Evolutionary conservation across 2,888 invertebrate species (phyloP).

Genomic region (Crioceris asparagi): DNA sequence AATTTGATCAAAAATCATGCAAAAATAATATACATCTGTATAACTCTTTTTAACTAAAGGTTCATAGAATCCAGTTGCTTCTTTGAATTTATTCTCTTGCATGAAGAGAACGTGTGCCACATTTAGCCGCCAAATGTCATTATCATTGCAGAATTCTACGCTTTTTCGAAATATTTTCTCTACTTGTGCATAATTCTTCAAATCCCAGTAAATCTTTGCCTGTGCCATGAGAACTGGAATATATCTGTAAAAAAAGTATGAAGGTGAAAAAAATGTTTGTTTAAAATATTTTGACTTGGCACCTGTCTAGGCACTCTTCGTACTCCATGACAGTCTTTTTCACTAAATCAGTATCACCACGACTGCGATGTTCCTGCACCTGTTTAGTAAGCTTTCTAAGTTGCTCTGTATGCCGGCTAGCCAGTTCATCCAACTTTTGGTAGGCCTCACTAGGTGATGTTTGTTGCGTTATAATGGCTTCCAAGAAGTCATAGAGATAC

Average conservation of each 20-base stretch:
- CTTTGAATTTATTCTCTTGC: constrained; percentile 98
- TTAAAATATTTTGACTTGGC: neutral
- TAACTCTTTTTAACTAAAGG: constrained; percentile 93
- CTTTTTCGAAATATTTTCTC: constrained; percentile 95
- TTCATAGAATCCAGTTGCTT: constrained; percentile 96
- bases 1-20: neutral
- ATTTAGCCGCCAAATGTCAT: constrained; percentile 94
- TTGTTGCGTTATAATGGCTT: constrained; percentile 94
- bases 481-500: constrained; percentile 90
- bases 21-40: constrained; percentile 67
- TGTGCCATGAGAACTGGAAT: constrained; percentile 99
- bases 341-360: constrained; percentile 76
- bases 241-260: constrained; percentile 45
- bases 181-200: constrained; percentile 90
- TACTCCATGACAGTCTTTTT: constrained; percentile 67
- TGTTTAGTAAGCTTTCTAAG: constrained; percentile 86
- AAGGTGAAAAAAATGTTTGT: neutral
- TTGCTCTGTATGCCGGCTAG: constrained; percentile 80
- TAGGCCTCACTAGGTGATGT: constrained; percentile 94
- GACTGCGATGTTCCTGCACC: constrained; percentile 80
- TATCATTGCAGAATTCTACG: constrained; percentile 95
- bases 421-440: constrained; percentile 89
- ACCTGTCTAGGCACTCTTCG: constrained; percentile 30
- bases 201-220: constrained; percentile 97
- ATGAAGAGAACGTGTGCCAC: constrained; percentile 98